Percentiles rank a stretch among this genome's conserved stretches.
These are phyloP conservation scores for Turritopsis rubra DNA, from an alignment of 30 jellyfish, hydroid and myxozoan species.

Conservation along the genomic window DNA sequence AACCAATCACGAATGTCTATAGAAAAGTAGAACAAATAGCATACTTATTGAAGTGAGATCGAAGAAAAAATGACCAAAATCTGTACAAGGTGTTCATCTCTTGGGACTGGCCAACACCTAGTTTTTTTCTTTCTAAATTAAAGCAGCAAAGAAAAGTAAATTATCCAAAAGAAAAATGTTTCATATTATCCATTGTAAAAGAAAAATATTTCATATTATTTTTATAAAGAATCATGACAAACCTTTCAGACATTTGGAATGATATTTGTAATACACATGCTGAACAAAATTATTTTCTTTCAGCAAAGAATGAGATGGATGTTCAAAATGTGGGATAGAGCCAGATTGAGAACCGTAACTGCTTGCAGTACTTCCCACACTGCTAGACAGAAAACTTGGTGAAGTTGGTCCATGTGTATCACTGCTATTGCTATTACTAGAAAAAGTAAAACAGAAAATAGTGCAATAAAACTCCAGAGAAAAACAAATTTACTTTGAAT, in stretches of 20 bases:
- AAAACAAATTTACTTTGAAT: background rate
- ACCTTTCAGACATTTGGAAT: conserved; percentile 86
- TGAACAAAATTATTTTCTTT: conserved; percentile 91
- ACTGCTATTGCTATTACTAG: conserved; percentile 34
- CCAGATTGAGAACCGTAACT: conserved; percentile 65
- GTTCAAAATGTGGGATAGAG: conserved; percentile 82
- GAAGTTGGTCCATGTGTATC: conserved; percentile 20
- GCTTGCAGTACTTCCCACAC: conserved; percentile 62
- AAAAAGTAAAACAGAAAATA: background rate
- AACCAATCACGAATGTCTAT: background rate
- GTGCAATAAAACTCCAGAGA: background rate
- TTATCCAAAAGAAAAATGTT: too few species aligned
- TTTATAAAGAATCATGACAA: background rate
- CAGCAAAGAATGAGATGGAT: conserved; percentile 76
- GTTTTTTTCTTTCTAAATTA: conserved; percentile 66
- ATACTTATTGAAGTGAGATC: conserved; percentile 87
- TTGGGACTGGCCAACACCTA: conserved; percentile 96
- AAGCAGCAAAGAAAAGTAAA: background rate
- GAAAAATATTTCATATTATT: too few species aligned
- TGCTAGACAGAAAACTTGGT: conserved; percentile 24
- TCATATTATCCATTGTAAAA: too few species aligned
- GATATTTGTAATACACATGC: conserved; percentile 81
- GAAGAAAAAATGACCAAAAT: conserved; percentile 91
- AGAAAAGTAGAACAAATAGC: background rate
- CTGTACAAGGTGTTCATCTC: conserved; percentile 91